Conservation (phyloP, 1,140 invertebrate genomes). For the Pogonomyrmex barbatus region DNA sequence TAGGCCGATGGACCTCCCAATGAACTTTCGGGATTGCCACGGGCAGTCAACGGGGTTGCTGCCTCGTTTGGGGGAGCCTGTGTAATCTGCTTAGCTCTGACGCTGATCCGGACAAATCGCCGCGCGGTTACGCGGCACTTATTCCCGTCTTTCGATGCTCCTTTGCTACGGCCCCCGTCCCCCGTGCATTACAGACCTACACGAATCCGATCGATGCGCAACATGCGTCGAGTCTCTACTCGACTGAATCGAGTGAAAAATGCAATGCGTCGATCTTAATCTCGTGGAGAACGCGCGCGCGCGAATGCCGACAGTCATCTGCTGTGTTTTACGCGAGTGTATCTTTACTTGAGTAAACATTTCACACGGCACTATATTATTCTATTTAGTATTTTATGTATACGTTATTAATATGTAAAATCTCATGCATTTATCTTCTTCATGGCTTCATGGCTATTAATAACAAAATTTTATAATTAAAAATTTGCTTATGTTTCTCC, state of each 20-base stretch:
- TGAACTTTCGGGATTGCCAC: constrained; percentile 70
- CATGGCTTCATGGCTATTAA: not conserved
- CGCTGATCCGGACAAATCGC: constrained; percentile 86
- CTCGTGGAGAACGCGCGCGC: not conserved
- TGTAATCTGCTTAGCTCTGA: constrained; percentile 85
- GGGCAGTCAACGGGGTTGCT: constrained; percentile 72
- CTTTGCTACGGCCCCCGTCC: constrained; percentile 36
- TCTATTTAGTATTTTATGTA: not conserved
- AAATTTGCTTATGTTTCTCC: not conserved
- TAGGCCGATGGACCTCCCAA: constrained; percentile 71
- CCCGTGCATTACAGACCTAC: constrained; percentile 16
- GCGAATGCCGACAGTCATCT: not conserved
- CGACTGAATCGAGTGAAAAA: constrained; percentile 37
- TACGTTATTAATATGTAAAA: not conserved
- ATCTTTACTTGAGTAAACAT: not conserved
- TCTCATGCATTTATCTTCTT: not conserved
- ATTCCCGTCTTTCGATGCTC: constrained; percentile 74
- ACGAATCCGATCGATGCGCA: constrained; percentile 63
- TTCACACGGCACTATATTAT: not conserved
- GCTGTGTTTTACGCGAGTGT: not conserved
- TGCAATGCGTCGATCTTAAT: constrained; percentile 21
- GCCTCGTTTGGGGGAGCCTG: constrained; percentile 76
- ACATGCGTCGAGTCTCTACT: constrained; percentile 23
- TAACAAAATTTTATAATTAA: not conserved
- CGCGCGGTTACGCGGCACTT: constrained; percentile 84